These are phyloP conservation scores for Pelagia noctiluca DNA, from an alignment of 30 jellyfish, hydroid and myxozoan genomes.

Conservation along the genomic window DNA sequence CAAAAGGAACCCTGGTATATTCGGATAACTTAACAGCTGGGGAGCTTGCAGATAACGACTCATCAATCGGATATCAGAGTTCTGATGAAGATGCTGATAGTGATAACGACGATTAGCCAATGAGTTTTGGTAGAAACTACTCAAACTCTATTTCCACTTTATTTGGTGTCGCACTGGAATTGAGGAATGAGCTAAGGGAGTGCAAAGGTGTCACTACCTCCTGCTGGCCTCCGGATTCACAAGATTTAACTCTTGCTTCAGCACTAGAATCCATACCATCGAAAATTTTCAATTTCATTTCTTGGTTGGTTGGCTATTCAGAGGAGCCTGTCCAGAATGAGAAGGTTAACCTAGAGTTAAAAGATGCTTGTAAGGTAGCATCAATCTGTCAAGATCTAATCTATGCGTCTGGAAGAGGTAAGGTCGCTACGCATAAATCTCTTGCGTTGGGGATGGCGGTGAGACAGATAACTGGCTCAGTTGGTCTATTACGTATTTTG, in stretches of 20 bases:
- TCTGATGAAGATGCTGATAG: constrained; percentile 12
- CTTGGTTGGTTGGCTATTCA: constrained; percentile 53
- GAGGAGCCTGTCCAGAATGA: constrained; percentile 34
- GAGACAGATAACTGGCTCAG: constrained; percentile 50
- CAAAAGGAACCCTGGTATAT: constrained; percentile 6
- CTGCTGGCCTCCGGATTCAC: constrained; percentile 61
- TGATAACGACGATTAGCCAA: background rate
- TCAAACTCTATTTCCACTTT: background rate
- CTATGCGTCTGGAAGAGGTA: constrained; percentile 52
- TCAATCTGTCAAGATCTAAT: constrained; percentile 56
- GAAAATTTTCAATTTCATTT: constrained; percentile 40
- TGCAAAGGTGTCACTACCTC: constrained; percentile 38
- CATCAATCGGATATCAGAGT: background rate
- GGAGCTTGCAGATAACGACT: constrained; percentile 5
- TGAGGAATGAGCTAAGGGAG: constrained; percentile 20
- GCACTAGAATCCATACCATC: constrained; percentile 54
- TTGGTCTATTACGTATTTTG: background rate
- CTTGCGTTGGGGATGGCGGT: constrained; percentile 65
- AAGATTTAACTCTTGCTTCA: constrained; percentile 17
- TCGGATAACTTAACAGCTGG: constrained; percentile 4
- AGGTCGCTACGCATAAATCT: constrained; percentile 44
- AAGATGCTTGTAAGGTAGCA: constrained; percentile 15
- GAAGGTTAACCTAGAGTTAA: background rate
- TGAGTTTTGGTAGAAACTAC: too few relatives aligned
- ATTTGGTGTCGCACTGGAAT: constrained; percentile 1